Conservation (phyloP, 2,797 vertebrate species). For the Notamacropus eugenii region DNA sequence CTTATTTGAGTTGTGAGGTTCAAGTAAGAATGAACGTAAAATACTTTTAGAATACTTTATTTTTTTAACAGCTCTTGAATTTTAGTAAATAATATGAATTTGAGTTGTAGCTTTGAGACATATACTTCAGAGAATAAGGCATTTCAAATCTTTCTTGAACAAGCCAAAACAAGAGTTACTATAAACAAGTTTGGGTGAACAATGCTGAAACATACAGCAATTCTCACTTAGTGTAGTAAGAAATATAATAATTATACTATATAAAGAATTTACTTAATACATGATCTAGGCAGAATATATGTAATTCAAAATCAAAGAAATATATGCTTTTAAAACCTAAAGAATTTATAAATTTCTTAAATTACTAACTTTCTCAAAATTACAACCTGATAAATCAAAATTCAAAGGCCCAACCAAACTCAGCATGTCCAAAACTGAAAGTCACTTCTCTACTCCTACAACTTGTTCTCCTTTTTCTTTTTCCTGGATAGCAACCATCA, state of each 20-base stretch:
- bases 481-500: not conserved
- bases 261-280: slow-evolving; percentile 19
- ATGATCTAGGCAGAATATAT: not conserved
- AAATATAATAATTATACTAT: slow-evolving; percentile 37
- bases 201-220: not conserved
- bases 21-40: not conserved
- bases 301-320: not conserved
- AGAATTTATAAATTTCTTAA: slow-evolving; percentile 36
- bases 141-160: slow-evolving; percentile 25
- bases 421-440: not conserved
- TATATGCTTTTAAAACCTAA: slow-evolving; percentile 16
- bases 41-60: not conserved
- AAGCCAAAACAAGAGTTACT: slow-evolving; percentile 3
- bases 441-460: not conserved
- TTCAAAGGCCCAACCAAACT: slow-evolving; percentile 20
- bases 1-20: not conserved
- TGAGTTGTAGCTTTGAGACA: slow-evolving; percentile 11
- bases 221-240: not conserved
- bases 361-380: slow-evolving; percentile 35
- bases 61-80: not conserved
- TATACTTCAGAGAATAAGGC: not conserved
- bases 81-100: slow-evolving; percentile 2
- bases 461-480: not conserved
- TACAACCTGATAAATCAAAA: slow-evolving; percentile 33
- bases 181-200: slow-evolving; percentile 3